Conservation (phyloP, 1,140 invertebrate genomes). For the Lasioglossum baleicum region DNA sequence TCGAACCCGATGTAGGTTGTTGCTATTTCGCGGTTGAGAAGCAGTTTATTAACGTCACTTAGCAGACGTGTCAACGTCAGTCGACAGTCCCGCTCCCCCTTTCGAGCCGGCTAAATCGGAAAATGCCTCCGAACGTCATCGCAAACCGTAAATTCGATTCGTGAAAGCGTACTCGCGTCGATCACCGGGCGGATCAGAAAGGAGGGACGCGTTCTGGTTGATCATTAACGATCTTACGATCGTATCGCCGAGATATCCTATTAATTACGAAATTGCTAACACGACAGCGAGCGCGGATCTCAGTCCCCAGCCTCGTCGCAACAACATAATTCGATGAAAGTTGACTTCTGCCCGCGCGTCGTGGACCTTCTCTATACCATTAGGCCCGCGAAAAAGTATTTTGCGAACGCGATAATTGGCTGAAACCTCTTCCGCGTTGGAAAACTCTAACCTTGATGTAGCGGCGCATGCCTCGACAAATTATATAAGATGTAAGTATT, state of each 20-base stretch:
- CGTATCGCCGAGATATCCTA: slow-evolving; percentile 51
- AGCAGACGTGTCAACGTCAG: neutral
- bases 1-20: neutral
- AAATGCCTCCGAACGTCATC: slow-evolving; percentile 11
- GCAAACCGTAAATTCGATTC: slow-evolving; percentile 1
- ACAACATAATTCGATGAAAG: slow-evolving; percentile 70
- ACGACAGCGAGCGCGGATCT: slow-evolving; percentile 20
- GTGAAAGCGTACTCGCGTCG: slow-evolving; percentile 38
- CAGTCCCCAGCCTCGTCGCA: slow-evolving; percentile 47
- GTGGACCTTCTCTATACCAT: slow-evolving; percentile 39
- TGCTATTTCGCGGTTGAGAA: slow-evolving; percentile 6
- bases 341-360: slow-evolving; percentile 54
- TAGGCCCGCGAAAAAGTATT: slow-evolving; percentile 33
- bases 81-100: neutral
- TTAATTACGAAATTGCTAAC: slow-evolving; percentile 66
- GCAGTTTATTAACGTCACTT: slow-evolving; percentile 22
- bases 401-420: neutral
- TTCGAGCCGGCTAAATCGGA: neutral
- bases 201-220: slow-evolving; percentile 11
- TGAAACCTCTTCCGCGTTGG: neutral
- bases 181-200: slow-evolving; percentile 20
- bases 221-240: slow-evolving; percentile 47
- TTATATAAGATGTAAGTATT: neutral
- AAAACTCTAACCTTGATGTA: neutral
- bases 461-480: neutral